Percentiles rank a stretch among this genome's conserved stretches.
These are phyloP conservation scores for Aspidapion aeneum DNA, from an alignment of 2,888 invertebrate species.

Conservation along the genomic window DNA sequence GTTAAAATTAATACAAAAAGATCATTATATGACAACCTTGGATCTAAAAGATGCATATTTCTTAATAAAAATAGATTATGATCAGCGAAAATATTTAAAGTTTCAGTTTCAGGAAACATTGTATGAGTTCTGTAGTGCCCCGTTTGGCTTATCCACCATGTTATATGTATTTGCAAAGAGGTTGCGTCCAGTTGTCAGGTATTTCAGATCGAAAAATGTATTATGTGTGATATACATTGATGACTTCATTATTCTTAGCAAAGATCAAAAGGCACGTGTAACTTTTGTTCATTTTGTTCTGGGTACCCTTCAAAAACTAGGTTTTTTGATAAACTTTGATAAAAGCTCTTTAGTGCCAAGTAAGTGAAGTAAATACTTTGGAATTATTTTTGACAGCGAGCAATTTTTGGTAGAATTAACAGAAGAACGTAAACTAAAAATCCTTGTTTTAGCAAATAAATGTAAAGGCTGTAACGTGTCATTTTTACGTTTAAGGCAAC, in stretches of 20 bases:
- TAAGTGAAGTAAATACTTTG: background rate
- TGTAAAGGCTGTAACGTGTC: background rate
- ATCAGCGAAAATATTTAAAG: too few species aligned
- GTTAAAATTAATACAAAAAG: conserved; percentile 23
- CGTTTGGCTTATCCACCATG: background rate
- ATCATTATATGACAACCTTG: conserved; percentile 12
- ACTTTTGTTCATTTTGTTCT: too few species aligned
- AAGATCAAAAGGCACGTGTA: background rate
- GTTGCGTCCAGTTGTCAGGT: background rate
- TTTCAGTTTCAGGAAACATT: too few species aligned
- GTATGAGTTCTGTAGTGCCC: background rate
- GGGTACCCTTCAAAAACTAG: background rate
- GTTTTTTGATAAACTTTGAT: background rate
- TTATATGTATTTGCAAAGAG: background rate
- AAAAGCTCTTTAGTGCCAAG: conserved; percentile 1
- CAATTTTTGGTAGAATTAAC: background rate
- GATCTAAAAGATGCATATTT: background rate
- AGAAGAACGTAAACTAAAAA: background rate
- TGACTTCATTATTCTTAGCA: background rate
- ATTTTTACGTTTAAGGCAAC: too few species aligned
- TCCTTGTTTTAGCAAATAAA: background rate
- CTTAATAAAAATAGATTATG: background rate
- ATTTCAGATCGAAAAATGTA: background rate
- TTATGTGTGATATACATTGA: background rate
- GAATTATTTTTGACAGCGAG: background rate